Conservation (phyloP, 2,113 vertebrate species). For the Rutilus rutilus region DNA sequence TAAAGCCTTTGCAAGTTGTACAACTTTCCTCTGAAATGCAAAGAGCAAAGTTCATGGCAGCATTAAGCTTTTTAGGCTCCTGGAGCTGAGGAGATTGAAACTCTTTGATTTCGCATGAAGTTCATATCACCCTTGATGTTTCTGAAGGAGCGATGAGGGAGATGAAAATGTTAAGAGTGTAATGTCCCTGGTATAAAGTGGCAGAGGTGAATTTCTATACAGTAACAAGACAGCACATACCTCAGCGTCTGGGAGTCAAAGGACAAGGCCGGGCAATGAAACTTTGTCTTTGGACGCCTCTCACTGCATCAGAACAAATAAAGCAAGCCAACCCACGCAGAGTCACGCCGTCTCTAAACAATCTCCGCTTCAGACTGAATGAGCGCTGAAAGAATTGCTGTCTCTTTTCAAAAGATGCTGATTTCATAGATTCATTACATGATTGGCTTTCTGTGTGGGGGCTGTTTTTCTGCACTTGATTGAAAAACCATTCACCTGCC, state of each 20-base stretch:
- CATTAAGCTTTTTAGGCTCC: not conserved
- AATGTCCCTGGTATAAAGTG: not conserved
- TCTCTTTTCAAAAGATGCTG: slow-evolving; percentile 50
- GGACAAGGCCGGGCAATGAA: slow-evolving; percentile 42
- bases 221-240: slow-evolving; percentile 19
- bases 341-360: slow-evolving; percentile 9
- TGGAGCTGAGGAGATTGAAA: not conserved
- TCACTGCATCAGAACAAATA: slow-evolving; percentile 37
- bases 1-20: not conserved
- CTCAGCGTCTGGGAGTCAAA: slow-evolving; percentile 17
- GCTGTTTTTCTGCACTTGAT: slow-evolving; percentile 36
- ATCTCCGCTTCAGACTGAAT: slow-evolving; percentile 35
- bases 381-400: slow-evolving; percentile 23
- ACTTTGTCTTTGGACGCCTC: slow-evolving; percentile 42
- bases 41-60: slow-evolving; percentile 6
- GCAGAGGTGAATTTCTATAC: not conserved
- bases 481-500: slow-evolving; percentile 35
- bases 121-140: not conserved
- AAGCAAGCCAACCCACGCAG: slow-evolving; percentile 48
- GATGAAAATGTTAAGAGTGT: not conserved
- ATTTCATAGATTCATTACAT: slow-evolving; percentile 51
- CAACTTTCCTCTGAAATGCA: not conserved
- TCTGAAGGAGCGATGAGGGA: not conserved
- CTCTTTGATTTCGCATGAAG: not conserved
- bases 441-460: slow-evolving; percentile 48